These are phyloP conservation scores for Plecturocebus donacophilus DNA, from an alignment of 2,113 vertebrate genomes.

Conservation along the genomic window DNA sequence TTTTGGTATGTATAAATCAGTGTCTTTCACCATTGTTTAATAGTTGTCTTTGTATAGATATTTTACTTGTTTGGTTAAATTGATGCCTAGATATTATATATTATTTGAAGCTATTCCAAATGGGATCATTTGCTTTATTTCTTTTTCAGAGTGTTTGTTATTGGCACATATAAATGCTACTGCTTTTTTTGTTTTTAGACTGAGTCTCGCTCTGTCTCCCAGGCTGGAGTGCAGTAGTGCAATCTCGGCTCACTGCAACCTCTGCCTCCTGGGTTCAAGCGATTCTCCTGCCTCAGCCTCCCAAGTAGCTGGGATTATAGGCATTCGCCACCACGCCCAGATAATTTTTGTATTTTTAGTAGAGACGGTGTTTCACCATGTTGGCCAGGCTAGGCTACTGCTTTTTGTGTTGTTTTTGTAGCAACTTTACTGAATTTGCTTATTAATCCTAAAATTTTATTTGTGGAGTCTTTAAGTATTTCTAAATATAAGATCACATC, in stretches of 20 bases:
- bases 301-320: no score
- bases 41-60: not conserved
- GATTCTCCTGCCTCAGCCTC: no score
- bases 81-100: not conserved
- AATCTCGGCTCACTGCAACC: no score
- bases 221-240: no score
- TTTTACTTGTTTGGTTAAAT: not conserved
- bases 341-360: no score
- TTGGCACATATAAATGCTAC: not conserved
- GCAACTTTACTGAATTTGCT: not conserved
- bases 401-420: not conserved
- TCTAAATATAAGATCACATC: not conserved
- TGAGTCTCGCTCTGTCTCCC: no score
- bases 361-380: no score
- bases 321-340: no score
- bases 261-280: no score
- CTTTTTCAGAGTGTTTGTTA: not conserved
- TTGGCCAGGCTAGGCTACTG: no score
- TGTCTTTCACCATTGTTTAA: not conserved
- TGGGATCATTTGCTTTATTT: not conserved
- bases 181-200: not conserved
- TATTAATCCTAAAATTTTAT: not conserved
- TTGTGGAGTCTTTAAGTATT: not conserved
- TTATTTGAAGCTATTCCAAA: not conserved
- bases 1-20: not conserved